Evolutionary conservation across 1,140 invertebrate species (phyloP).

Genomic region (Frieseomelitta varia): DNA sequence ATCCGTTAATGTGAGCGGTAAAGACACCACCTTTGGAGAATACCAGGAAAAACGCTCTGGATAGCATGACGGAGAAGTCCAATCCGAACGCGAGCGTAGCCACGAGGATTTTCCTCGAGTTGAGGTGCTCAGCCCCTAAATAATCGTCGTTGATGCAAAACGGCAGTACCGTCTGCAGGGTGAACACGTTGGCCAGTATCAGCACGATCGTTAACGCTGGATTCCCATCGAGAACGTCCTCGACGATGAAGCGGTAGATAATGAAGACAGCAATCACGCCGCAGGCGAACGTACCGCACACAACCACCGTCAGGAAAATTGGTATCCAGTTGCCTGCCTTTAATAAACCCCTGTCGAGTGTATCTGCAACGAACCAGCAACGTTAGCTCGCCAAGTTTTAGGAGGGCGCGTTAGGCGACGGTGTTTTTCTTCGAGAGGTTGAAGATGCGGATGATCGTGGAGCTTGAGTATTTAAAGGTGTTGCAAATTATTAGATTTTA

Average conservation of each 20-base stretch:
- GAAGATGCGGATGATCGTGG: no score
- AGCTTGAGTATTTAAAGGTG: no score
- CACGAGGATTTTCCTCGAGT: slow-evolving; percentile 82
- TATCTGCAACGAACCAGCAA: slow-evolving; percentile 15
- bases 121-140: slow-evolving; percentile 71
- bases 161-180: slow-evolving; percentile 82
- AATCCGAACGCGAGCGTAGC: slow-evolving; percentile 82
- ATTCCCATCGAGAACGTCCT: slow-evolving; percentile 83
- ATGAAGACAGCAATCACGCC: slow-evolving; percentile 82
- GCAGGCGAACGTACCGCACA: slow-evolving; percentile 79
- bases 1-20: slow-evolving; percentile 85
- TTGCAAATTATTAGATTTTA: no score
- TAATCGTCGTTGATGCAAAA: slow-evolving; percentile 81
- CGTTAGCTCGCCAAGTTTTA: not conserved
- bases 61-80: slow-evolving; percentile 83
- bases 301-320: slow-evolving; percentile 79
- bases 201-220: slow-evolving; percentile 82
- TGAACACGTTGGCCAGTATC: slow-evolving; percentile 81
- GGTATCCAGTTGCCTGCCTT: slow-evolving; percentile 80
- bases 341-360: slow-evolving; percentile 58
- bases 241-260: slow-evolving; percentile 80
- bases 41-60: slow-evolving; percentile 83
- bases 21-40: slow-evolving; percentile 83
- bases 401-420: no score
- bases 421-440: no score